Evolutionary conservation across 2,797 vertebrate species (phyloP).

Genomic region (Alca torda): DNA sequence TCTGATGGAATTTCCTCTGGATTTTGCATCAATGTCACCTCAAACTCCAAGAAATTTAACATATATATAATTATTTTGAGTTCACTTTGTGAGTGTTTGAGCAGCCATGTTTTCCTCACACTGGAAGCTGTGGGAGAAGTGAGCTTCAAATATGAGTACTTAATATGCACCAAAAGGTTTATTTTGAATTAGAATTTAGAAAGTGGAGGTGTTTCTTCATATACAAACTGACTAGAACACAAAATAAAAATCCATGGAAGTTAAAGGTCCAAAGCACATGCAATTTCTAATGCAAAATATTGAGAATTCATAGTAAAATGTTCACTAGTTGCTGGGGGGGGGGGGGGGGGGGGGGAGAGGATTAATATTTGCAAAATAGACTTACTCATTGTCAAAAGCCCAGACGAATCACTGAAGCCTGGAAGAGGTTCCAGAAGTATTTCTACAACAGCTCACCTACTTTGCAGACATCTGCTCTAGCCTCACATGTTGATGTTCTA

Average conservation of each 20-base stretch:
- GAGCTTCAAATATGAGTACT: neutral
- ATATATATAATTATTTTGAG: neutral
- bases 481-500: neutral
- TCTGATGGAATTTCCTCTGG: neutral
- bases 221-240: neutral
- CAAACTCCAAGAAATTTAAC: neutral
- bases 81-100: neutral
- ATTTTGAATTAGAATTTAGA: neutral
- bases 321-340: neutral
- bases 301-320: neutral
- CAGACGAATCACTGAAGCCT: neutral
- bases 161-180: neutral
- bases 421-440: neutral
- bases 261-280: neutral
- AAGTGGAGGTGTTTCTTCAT: neutral
- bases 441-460: neutral
- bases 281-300: neutral
- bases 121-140: neutral
- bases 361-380: neutral
- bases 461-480: neutral
- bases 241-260: neutral
- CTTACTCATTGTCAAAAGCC: neutral
- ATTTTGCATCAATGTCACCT: neutral
- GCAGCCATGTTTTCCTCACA: neutral
- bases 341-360: too few species aligned